Evolutionary conservation across 2,797 vertebrate genomes (phyloP).

Genomic region (Myotis pilosus): DNA sequence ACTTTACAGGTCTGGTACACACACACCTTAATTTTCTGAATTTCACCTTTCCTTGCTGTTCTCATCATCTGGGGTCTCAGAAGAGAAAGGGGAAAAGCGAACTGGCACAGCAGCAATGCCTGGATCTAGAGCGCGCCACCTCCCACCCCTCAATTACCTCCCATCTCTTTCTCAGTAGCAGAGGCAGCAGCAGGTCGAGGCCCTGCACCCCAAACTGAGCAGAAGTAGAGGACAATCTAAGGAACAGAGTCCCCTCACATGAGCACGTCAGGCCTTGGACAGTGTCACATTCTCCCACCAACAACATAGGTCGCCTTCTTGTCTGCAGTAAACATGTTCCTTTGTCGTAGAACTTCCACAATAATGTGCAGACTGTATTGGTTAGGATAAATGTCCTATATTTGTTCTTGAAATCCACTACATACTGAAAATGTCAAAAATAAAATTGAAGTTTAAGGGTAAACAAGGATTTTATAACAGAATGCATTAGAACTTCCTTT

Average conservation of each 20-base stretch:
- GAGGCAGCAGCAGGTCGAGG: not conserved
- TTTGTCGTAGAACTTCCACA: not conserved
- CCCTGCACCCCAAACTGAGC: not conserved
- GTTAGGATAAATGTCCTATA: not conserved
- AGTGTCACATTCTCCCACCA: not conserved
- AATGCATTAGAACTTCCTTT: not conserved
- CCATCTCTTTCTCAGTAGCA: not conserved
- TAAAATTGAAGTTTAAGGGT: not conserved
- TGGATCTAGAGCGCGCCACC: rapidly evolving
- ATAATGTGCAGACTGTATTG: not conserved
- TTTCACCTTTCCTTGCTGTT: not conserved
- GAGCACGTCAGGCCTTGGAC: not conserved
- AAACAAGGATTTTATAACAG: not conserved
- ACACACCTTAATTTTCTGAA: not conserved
- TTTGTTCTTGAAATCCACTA: not conserved
- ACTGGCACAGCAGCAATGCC: not conserved
- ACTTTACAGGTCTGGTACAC: not conserved
- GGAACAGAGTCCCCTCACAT: not conserved
- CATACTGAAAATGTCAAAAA: not conserved
- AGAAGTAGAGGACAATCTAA: not conserved
- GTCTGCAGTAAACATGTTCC: not conserved
- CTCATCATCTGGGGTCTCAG: not conserved
- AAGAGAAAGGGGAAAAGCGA: not conserved
- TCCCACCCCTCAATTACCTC: rapidly evolving
- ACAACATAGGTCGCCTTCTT: not conserved